These are phyloP conservation scores for Harpagoxenus sublaevis DNA, from an alignment of 2,888 invertebrate genomes.

Conservation along the genomic window DNA sequence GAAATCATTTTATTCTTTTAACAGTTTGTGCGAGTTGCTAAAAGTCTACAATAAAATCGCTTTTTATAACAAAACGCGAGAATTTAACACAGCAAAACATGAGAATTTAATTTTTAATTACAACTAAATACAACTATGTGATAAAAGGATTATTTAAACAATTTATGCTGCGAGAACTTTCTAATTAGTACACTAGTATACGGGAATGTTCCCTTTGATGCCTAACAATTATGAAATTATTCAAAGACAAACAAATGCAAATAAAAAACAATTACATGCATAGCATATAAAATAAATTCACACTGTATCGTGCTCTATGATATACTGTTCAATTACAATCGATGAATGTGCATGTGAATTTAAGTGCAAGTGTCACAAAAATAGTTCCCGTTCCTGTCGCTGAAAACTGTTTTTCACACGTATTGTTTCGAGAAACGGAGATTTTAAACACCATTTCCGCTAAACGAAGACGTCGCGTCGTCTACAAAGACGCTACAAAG, in stretches of 20 bases:
- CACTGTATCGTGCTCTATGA: too few relatives aligned
- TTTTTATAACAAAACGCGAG: background rate
- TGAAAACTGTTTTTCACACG: conserved; percentile 14
- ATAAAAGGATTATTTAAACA: background rate
- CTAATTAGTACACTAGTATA: background rate
- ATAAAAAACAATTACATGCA: background rate
- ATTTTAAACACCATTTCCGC: conserved; percentile 41
- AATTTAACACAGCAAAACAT: background rate
- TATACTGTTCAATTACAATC: background rate
- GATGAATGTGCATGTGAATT: background rate
- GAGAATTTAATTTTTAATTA: background rate
- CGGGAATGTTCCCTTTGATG: background rate
- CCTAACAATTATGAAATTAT: background rate
- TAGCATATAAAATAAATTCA: background rate
- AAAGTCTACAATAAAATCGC: background rate
- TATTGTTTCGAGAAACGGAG: conserved; percentile 31
- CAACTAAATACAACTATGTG: background rate
- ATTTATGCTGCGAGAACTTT: background rate
- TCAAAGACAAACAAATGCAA: background rate
- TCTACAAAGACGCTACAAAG: background rate
- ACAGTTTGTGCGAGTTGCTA: background rate
- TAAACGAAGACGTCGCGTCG: conserved; percentile 24
- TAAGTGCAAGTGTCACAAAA: conserved; percentile 9
- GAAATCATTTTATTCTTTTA: conserved; percentile 28
- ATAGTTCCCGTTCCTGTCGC: background rate